Evolutionary conservation across 2,113 vertebrate genomes (phyloP), one percentile per base, ranked within the genome.

Genomic region (Gavia stellata): DNA sequence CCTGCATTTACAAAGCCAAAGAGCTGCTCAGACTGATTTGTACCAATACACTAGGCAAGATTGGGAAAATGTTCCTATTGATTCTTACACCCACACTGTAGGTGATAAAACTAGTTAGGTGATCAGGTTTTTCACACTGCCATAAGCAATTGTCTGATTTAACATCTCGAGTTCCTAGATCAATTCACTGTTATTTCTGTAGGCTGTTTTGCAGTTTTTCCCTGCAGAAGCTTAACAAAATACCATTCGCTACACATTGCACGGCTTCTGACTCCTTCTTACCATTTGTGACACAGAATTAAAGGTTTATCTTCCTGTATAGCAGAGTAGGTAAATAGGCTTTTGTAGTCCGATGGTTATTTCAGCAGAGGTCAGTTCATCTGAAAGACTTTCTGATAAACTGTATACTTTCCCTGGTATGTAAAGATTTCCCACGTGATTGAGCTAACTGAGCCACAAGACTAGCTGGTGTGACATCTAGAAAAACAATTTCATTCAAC

Each of bases 1-100:
- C 91, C 81, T 95, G 55, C 81, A 55, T 86, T 84, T 68, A 82
- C 81, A 91, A 73, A 90, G 78, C 78, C 93, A 91, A 67, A 88
- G 71, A 74, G 45, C 66, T 3, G 7, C 62, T 94, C 87, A 94
- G 49, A 59, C 73, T 88, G 87, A 77, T 86, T 86, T 90, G 94
- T 93, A 94, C 71, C 87, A 77, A 88, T 33, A 96, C 63, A 67
- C 66, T 15, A 73, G 59, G 50, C 33, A 94, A 80, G 52, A 70
- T 0, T 24, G 19, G 70, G 66, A 88, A 81, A 87, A 77, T 79
- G 84, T 90, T 95, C 96, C 55, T 83, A 12, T 81, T 77, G 53
- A 86, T 89, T 81, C 89, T 56, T n/a, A 66, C 55, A 83, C 55
- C 95, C 58, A 71, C 58, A 6, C 26, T 42, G 26, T 1, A 85